Evolutionary conservation across 2,113 vertebrate species (phyloP).

Genomic region (Microtus richardsoni): DNA sequence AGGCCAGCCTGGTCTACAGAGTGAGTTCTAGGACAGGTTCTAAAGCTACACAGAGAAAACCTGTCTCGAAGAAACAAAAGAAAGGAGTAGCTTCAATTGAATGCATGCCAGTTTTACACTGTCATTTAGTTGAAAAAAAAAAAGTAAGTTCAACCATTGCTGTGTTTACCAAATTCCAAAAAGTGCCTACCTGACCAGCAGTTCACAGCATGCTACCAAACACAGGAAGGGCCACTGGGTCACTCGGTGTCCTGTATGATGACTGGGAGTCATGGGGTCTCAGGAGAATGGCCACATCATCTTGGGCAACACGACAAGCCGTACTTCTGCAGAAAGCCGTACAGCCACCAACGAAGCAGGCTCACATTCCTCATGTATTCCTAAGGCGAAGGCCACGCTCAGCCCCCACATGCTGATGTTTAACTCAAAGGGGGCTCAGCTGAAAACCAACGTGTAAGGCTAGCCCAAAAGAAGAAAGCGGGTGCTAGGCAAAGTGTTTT

Average conservation of each 20-base stretch:
- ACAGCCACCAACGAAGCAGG: not conserved
- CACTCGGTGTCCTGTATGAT: not conserved
- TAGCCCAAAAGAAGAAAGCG: not conserved
- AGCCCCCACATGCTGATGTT: not conserved
- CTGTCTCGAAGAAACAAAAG: not conserved
- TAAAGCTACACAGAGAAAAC: not conserved
- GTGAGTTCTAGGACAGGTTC: not conserved
- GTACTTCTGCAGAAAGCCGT: not conserved
- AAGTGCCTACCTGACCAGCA: not conserved
- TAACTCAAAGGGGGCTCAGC: not conserved
- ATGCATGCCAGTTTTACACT: not conserved
- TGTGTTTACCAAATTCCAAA: not conserved
- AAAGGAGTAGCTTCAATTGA: not conserved
- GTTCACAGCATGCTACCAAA: not conserved
- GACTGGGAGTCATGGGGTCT: not conserved
- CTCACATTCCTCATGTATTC: accelerated
- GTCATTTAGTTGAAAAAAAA: not conserved
- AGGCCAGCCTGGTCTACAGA: not conserved
- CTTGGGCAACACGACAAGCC: not conserved
- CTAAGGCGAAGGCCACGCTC: not conserved
- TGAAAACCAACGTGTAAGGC: not conserved
- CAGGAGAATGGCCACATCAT: not conserved
- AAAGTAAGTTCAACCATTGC: not conserved
- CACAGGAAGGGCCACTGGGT: not conserved
- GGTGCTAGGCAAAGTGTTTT: not conserved